Evolutionary conservation across 2,113 vertebrate genomes (phyloP), one percentile per base, ranked within the genome.

Genomic region (Macroglossus sobrinus): DNA sequence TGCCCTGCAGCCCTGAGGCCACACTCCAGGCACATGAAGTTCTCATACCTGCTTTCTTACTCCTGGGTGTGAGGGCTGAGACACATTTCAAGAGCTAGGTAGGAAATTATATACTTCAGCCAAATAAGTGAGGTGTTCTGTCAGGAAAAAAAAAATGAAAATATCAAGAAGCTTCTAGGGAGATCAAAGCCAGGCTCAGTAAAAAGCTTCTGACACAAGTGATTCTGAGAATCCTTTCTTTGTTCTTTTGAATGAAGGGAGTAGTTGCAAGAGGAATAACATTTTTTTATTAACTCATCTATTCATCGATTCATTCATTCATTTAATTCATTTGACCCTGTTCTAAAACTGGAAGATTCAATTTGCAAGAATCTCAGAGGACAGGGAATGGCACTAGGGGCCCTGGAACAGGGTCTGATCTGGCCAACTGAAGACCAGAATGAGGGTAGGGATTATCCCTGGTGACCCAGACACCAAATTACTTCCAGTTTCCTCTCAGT

Each of bases 91-190:
- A 59, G 84, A 85, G 74, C 63, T 71, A 68, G 69, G n/a, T 47
- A 63, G 61, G 61, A 91, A 97, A 94, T 97, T 84, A 91, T 22
- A 76, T 9, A 13, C 4, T 80, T 95, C 84, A 69, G 59, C 69
- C 61, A 40, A 82, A 69, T n/a, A 94, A 92, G 35, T 47, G 1
- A 80, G 55, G 72, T 76, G 76, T 94, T 89, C 69, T 84, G 16
- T 88, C 84, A 96, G 81, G 85, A 89, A 1, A 88, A 89, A 1
- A 87, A 82, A 94, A 81, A 91, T 22, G 64, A 93, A 94, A 93
- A 59, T 86, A 61, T 88, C 50, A 12, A 89, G 22, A 69, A 59
- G 69, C n/a, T 74, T 94, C 93, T 68, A 30, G 38, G 76, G 21
- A 74, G 64, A 68, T 85, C 74, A 87, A 66, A 97, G 63, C 19